A percentile compares a stretch with the other conserved stretches of the same genome.
Evolutionary conservation across 2,113 vertebrate species (phyloP).

Genomic region (Myanophis thanlyinensis): DNA sequence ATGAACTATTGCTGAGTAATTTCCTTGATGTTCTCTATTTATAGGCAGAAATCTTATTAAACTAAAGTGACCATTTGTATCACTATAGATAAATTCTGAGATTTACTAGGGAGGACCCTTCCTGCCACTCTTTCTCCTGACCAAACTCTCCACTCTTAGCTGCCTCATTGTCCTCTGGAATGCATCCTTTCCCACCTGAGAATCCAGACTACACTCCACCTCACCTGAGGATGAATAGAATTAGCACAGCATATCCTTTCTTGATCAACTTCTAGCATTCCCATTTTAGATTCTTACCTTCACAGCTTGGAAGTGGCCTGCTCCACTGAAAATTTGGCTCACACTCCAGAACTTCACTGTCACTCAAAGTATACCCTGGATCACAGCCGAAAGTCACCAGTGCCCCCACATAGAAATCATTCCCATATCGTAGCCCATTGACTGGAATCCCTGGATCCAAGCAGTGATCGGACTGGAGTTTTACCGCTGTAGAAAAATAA

Average conservation of each 20-base stretch:
- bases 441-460: constrained; percentile 95
- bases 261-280: neutral
- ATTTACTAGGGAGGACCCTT: neutral
- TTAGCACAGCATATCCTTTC: neutral
- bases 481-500: constrained; percentile 77
- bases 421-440: constrained; percentile 91
- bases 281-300: constrained; percentile 73
- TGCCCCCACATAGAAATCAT: constrained; percentile 94
- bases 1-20: neutral
- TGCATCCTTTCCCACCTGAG: neutral
- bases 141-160: neutral
- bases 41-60: neutral
- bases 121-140: neutral
- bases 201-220: neutral
- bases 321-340: constrained; percentile 99
- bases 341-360: constrained; percentile 86
- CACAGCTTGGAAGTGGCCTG: constrained; percentile 91
- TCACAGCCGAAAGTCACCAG: constrained; percentile 95
- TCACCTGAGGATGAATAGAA: neutral
- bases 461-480: constrained; percentile 94
- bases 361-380: constrained; percentile 90
- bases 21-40: neutral
- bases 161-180: neutral
- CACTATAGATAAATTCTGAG: neutral
- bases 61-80: neutral